phyloP scores from a whole-genome alignment of 2,797 vertebrate genomes.

The Myotis findleyi region DNA sequence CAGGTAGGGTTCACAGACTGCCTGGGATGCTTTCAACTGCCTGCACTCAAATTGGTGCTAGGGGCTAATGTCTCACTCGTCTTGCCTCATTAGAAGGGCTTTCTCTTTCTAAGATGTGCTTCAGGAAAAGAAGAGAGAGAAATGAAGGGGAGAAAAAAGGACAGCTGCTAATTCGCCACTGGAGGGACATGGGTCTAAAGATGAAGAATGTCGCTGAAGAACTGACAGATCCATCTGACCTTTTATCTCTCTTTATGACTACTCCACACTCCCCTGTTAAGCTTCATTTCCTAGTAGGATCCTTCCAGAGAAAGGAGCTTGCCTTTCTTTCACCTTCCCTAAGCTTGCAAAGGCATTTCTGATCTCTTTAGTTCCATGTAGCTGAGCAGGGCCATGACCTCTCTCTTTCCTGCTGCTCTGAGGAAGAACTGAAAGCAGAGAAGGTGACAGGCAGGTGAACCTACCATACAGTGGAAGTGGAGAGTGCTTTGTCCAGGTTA shows the following conservation, averaged over 20 bases:
- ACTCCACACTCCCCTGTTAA: slow-evolving; percentile 52
- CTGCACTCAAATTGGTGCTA: slow-evolving; percentile 71
- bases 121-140: slow-evolving; percentile 70
- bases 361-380: slow-evolving; percentile 31
- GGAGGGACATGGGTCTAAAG: slow-evolving; percentile 65
- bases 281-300: slow-evolving; percentile 37
- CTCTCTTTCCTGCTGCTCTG: not conserved
- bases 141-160: not conserved
- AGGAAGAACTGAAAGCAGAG: not conserved
- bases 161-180: slow-evolving; percentile 30
- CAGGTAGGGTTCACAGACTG: slow-evolving; percentile 64
- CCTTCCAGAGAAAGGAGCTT: slow-evolving; percentile 44
- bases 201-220: not conserved
- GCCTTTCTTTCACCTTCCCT: slow-evolving; percentile 22
- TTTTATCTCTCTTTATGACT: slow-evolving; percentile 63
- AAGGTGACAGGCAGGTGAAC: slow-evolving; percentile 68
- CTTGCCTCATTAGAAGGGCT: slow-evolving; percentile 77
- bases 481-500: slow-evolving; percentile 72
- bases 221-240: not conserved
- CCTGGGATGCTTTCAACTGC: slow-evolving; percentile 56
- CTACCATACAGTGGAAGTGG: slow-evolving; percentile 55
- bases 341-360: slow-evolving; percentile 29
- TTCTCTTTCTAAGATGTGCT: slow-evolving; percentile 69
- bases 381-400: slow-evolving; percentile 51
- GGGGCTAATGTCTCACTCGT: slow-evolving; percentile 74